Evolutionary conservation across 2,888 invertebrate genomes (phyloP).

Genomic region (Hermaeophaga mercurialis): DNA sequence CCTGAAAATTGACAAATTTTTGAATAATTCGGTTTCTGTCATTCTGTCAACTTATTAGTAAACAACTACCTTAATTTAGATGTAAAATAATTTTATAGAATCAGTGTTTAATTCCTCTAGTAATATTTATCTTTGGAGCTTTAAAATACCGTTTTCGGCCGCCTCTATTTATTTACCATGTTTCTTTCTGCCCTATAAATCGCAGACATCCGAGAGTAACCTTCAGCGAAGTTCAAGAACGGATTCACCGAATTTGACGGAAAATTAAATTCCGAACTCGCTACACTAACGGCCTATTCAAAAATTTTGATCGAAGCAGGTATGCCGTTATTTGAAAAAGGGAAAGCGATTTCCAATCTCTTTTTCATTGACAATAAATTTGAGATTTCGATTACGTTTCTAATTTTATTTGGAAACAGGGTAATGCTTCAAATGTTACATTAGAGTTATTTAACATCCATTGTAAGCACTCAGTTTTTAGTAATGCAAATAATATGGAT

Average conservation of each 20-base stretch:
- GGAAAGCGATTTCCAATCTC: conserved; percentile 6
- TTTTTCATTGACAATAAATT: conserved; percentile 8
- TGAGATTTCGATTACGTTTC: conserved; percentile 6
- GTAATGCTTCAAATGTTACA: too few species aligned
- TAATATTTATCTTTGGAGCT: too few species aligned
- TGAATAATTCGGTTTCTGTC: too few species aligned
- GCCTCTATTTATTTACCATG: background rate
- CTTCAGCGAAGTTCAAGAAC: conserved; percentile 1
- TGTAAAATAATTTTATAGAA: too few species aligned
- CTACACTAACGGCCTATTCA: conserved; percentile 2
- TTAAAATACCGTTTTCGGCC: too few species aligned
- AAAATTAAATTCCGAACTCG: conserved; percentile 3
- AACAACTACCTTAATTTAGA: too few species aligned
- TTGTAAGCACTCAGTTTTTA: too few species aligned
- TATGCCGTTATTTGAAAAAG: conserved; percentile 1
- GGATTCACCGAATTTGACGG: background rate
- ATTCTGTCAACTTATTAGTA: too few species aligned
- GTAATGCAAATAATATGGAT: too few species aligned
- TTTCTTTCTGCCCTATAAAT: background rate
- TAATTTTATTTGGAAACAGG: conserved; percentile 4
- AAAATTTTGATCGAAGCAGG: conserved; percentile 3
- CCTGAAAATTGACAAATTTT: too few species aligned
- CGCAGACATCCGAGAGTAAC: background rate
- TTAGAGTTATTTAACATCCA: too few species aligned
- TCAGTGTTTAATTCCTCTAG: too few species aligned